Base-by-base conservation (phyloP, 2,888 invertebrate genomes). In the Lucinisca nassula region DNA sequence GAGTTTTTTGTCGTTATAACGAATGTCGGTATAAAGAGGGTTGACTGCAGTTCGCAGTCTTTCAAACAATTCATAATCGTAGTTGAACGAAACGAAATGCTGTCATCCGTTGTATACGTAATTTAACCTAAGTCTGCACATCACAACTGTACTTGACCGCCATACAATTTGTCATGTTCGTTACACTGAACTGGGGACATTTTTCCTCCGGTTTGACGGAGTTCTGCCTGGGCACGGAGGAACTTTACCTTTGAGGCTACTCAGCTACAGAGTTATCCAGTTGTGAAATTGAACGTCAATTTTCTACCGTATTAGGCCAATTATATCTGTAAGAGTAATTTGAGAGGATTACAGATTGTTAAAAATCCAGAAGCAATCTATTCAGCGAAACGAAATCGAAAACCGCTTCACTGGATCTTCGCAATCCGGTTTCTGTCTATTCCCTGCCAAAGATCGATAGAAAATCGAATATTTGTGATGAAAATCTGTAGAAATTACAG, bases 201-300 rank as follows among this genome's bases (percentile, higher is more conserved):
- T 58, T 58, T 58, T 58, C 27, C 58, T 58, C 58, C 58, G 24
- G 58, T n/a, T 12, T 58, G 58, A 58, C 49, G 17, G 58, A n/a
- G 76, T 6, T 78, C 86, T 86, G 86, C 82, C 86, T 67, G 76
- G 61, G 61, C 40, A 82, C 79, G 3, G 4, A n/a, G 86, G 67
- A 32, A 82, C 67, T 45, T 82, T 24, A 30, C 86, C 67, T 86
- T 86, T 86, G 86, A 86, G 49, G 83, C 32, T 45, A 38, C 83
- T n/a, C n/a, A 30, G 55, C 45, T 35, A 83, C 83, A 14, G 40
- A 83, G 61, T 27, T 55, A 83, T 83, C 77, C n/a, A 77, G 55
- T 77, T 37, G 73, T 55, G 74, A 74, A 80, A 80, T 80, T 73
- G 80, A 80, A 74, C 37, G 55, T 37, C 38, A 80, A 74, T 55